Evolutionary conservation across 1,140 invertebrate species (phyloP).

Genomic region (Drosophila parvula): DNA sequence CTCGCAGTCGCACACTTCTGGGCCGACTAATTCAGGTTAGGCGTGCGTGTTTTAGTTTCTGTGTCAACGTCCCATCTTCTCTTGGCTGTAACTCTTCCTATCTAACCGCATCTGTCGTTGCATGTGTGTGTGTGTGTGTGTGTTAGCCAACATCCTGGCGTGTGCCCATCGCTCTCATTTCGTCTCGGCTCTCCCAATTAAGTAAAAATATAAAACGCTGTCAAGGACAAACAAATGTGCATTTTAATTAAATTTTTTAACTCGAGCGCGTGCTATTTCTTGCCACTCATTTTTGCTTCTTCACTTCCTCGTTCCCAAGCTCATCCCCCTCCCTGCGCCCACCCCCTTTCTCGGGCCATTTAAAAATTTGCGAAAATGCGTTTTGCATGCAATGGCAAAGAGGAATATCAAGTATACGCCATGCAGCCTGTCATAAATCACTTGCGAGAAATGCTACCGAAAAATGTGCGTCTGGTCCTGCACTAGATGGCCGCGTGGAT

Average conservation of each 20-base stretch:
- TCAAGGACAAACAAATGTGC: slow-evolving; percentile 78
- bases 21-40: slow-evolving; percentile 48
- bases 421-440: slow-evolving; percentile 73
- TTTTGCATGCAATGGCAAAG: slow-evolving; percentile 34
- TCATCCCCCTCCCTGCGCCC: slow-evolving; percentile 9
- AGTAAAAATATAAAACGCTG: slow-evolving; percentile 77
- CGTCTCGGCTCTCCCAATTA: slow-evolving; percentile 66
- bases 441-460: slow-evolving; percentile 48
- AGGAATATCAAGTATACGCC: slow-evolving; percentile 67
- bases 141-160: slow-evolving; percentile 26
- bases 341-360: slow-evolving; percentile 44
- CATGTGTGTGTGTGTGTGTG: slow-evolving; percentile 6
- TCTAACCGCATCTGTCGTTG: slow-evolving; percentile 45
- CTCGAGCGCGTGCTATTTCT: slow-evolving; percentile 26
- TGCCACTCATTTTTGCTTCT: slow-evolving; percentile 12
- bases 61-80: slow-evolving; percentile 43
- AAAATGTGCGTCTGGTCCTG: slow-evolving; percentile 54
- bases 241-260: slow-evolving; percentile 81
- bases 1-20: slow-evolving; percentile 16
- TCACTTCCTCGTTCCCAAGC: background rate
- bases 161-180: slow-evolving; percentile 52
- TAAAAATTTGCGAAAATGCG: slow-evolving; percentile 51
- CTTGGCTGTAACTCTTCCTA: slow-evolving; percentile 46
- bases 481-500: slow-evolving; percentile 3
- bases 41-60: slow-evolving; percentile 54